Base-by-base conservation (phyloP, 2,797 vertebrate genomes). In the Zalophus californianus region DNA sequence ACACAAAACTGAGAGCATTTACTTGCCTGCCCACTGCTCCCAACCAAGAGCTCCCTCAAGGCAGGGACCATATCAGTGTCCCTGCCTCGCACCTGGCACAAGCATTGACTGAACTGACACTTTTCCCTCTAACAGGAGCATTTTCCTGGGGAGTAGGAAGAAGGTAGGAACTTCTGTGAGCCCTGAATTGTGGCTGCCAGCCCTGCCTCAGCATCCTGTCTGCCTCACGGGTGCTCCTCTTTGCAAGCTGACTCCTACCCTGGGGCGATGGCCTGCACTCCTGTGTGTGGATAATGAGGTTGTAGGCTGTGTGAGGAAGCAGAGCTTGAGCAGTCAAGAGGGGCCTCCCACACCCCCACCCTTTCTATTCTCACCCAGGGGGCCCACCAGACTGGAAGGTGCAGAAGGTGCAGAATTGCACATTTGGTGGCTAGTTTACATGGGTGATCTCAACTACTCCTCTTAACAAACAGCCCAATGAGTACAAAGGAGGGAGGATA, bases 281-380 rank as follows among this genome's bases (percentile, higher is more conserved):
- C 75, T 15, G 20, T 0, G 0, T 5, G n/a, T 18, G 14, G 75
- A 77, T 86, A 93, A 91, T 82, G 92, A 92, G 70, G n/a, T 73
- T 72, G 62, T 44, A 29, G 90, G 58, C 86, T 95, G 35, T 35
- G 29, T 50, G 41, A 70, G 66, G 75, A 91, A 85, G 92, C 96
- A 88, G 90, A 94, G 38, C 29, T 44, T 11, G 85, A 92, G 80
- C 80, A 87, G 91, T 60, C 68, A 48, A 32, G 16, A 75, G 14
- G n/a, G 88, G 56, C 41, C 32, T 93, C 70, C 84, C 64, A 38
- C 4, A 38, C 7, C 38, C 35, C 50, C 0, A 0, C 50, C 23
- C 78, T 48, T 68, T 86, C 66, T 64, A 52, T 82, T 64, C 8
- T 15, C 50, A 62, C 52, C 50, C 79, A 83, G 35, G 56, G 32